These are phyloP conservation scores for Apteryx mantelli DNA, from an alignment of 2,113 vertebrate species.

Conservation along the genomic window DNA sequence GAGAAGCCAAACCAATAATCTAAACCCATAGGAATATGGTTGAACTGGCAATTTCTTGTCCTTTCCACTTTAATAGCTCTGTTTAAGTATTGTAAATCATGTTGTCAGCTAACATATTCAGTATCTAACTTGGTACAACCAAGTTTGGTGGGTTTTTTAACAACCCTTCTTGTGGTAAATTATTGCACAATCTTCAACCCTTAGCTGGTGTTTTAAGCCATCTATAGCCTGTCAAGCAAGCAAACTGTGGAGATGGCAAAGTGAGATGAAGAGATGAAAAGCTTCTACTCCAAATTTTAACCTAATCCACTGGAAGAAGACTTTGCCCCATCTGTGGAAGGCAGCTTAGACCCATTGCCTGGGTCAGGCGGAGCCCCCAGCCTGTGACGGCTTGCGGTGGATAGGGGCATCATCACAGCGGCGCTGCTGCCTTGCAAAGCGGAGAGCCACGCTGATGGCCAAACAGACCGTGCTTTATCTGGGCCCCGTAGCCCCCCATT, in stretches of 20 bases:
- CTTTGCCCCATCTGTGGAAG: not conserved
- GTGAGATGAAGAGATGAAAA: not conserved
- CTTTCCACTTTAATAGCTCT: not conserved
- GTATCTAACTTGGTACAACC: not conserved
- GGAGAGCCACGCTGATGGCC: not conserved
- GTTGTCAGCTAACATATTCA: not conserved
- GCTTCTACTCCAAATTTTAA: not conserved
- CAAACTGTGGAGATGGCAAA: not conserved
- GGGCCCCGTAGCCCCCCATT: not conserved
- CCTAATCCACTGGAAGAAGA: not conserved
- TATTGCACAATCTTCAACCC: not conserved
- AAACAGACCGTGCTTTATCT: not conserved
- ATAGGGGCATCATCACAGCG: fast-evolving
- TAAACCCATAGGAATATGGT: not conserved
- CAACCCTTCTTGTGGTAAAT: not conserved
- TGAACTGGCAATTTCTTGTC: not conserved
- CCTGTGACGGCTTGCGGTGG: fast-evolving
- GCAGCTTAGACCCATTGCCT: not conserved
- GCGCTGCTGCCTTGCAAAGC: not conserved
- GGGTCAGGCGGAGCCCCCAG: not conserved
- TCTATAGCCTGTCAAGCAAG: not conserved
- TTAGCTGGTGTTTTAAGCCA: not conserved
- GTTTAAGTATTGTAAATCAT: not conserved
- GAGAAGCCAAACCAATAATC: not conserved
- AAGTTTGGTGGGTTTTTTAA: not conserved